A percentile compares a stretch with the other conserved stretches of the same genome.
These are phyloP conservation scores for Drosophila paramelanica DNA, from an alignment of 2,888 invertebrate species.

Conservation along the genomic window DNA sequence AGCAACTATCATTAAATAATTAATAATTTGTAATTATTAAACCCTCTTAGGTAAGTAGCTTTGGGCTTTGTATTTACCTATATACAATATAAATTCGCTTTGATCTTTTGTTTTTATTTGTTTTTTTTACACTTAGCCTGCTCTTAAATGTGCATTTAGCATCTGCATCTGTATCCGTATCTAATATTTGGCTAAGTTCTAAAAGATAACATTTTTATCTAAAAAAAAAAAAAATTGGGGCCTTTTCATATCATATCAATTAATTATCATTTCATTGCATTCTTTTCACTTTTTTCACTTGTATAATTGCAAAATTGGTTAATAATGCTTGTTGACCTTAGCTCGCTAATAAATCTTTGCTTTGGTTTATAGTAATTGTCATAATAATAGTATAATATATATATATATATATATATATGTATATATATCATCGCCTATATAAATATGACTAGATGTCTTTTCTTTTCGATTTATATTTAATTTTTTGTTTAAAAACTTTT, in stretches of 20 bases:
- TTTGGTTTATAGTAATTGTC: constrained; percentile 66
- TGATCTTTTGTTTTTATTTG: constrained; percentile 59
- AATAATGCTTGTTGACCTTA: constrained; percentile 54
- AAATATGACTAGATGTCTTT: constrained; percentile 59
- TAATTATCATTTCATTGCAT: constrained; percentile 16
- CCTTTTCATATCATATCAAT: constrained; percentile 26
- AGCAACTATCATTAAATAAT: constrained; percentile 69
- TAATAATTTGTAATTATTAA: constrained; percentile 57
- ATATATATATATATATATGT: constrained; percentile 30
- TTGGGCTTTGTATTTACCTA: constrained; percentile 60
- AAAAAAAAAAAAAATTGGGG: constrained; percentile 73
- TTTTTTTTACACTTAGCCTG: constrained; percentile 50
- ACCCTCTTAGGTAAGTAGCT: constrained; percentile 50
- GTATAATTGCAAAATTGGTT: constrained; percentile 68
- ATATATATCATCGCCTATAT: constrained; percentile 64
- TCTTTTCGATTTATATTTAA: constrained; percentile 37
- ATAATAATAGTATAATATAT: constrained; percentile 66
- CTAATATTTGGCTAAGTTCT: constrained; percentile 80
- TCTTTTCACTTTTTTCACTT: constrained; percentile 26
- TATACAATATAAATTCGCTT: constrained; percentile 81
- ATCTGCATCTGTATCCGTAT: constrained; percentile 48
- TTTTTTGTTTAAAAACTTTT: constrained; percentile 57
- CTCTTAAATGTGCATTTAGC: constrained; percentile 38
- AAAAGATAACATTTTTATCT: constrained; percentile 81
- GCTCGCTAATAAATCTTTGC: constrained; percentile 66